Evolutionary conservation across 2,888 invertebrate species (phyloP).

Genomic region (Hydraecia micacea): DNA sequence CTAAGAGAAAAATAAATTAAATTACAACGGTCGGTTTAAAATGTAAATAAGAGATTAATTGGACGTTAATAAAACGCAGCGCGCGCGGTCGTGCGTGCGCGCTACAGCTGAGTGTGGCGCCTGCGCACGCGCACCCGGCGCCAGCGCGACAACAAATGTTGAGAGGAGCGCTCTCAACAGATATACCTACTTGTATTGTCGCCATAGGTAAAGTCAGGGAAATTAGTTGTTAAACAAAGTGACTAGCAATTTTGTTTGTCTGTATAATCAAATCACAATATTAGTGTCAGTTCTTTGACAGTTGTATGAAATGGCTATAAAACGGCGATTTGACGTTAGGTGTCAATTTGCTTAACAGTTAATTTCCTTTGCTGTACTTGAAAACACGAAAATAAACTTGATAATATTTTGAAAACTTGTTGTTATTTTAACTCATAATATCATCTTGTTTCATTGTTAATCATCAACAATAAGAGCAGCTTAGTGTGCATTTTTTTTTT

Average conservation of each 20-base stretch:
- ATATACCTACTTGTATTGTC: slow-evolving; percentile 4
- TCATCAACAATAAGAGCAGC: neutral
- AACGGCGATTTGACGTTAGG: neutral
- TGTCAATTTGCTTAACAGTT: neutral
- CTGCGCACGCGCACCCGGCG: too few relatives aligned
- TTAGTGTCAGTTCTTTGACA: neutral
- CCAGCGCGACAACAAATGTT: too few relatives aligned
- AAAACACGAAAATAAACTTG: neutral
- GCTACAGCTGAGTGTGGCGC: too few relatives aligned
- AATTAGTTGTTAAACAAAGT: neutral
- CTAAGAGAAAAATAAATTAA: too few relatives aligned
- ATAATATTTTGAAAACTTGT: neutral
- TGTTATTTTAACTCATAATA: neutral
- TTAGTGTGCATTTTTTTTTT: too few relatives aligned
- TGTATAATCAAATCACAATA: neutral
- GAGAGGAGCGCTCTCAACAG: too few relatives aligned
- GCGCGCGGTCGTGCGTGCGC: too few relatives aligned
- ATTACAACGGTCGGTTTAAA: too few relatives aligned
- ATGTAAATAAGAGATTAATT: too few relatives aligned
- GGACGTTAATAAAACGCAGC: too few relatives aligned
- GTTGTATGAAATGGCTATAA: neutral
- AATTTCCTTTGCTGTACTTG: neutral
- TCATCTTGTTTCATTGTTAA: neutral
- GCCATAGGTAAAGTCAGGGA: neutral
- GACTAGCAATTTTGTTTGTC: neutral